phyloP scores from a whole-genome alignment of 2,888 invertebrate species.

The Ceriagrion tenellum region DNA sequence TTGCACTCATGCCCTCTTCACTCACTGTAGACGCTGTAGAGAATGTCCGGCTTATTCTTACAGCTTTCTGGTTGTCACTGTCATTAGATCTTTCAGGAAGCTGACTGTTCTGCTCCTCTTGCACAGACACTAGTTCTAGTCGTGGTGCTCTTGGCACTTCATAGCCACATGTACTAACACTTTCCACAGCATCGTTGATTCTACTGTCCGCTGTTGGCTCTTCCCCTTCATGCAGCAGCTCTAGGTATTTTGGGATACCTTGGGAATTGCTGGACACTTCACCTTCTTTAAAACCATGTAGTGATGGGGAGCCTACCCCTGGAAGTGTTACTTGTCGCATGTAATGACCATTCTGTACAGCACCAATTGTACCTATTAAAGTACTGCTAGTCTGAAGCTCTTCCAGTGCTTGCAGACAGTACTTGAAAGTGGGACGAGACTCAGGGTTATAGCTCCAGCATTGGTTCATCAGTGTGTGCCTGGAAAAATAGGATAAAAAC shows the following conservation, averaged over 20 bases:
- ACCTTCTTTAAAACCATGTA: slow-evolving; percentile 55
- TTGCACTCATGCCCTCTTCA: slow-evolving; percentile 66
- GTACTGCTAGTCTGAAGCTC: slow-evolving; percentile 74
- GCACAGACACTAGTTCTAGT: slow-evolving; percentile 38
- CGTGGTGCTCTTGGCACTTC: slow-evolving; percentile 81
- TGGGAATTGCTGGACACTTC: not conserved
- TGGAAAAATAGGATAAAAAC: slow-evolving; percentile 76
- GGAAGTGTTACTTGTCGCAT: slow-evolving; percentile 75
- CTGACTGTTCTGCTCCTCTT: not conserved
- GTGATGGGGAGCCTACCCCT: slow-evolving; percentile 19
- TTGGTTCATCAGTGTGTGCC: slow-evolving; percentile 90
- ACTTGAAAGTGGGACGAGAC: slow-evolving; percentile 91
- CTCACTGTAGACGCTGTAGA: slow-evolving; percentile 71
- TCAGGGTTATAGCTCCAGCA: slow-evolving; percentile 94
- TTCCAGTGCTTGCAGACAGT: slow-evolving; percentile 85
- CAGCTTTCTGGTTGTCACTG: slow-evolving; percentile 6
- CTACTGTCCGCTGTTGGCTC: slow-evolving; percentile 77
- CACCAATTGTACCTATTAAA: slow-evolving; percentile 76
- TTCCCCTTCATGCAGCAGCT: slow-evolving; percentile 82
- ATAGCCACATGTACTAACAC: slow-evolving; percentile 78
- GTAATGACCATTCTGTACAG: slow-evolving; percentile 79
- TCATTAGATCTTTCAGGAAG: not conserved
- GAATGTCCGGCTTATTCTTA: slow-evolving; percentile 73
- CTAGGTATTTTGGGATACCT: slow-evolving; percentile 82
- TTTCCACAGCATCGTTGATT: slow-evolving; percentile 76